Base-by-base conservation (phyloP, 2,113 vertebrate species). In the Bungarus multicinctus region DNA sequence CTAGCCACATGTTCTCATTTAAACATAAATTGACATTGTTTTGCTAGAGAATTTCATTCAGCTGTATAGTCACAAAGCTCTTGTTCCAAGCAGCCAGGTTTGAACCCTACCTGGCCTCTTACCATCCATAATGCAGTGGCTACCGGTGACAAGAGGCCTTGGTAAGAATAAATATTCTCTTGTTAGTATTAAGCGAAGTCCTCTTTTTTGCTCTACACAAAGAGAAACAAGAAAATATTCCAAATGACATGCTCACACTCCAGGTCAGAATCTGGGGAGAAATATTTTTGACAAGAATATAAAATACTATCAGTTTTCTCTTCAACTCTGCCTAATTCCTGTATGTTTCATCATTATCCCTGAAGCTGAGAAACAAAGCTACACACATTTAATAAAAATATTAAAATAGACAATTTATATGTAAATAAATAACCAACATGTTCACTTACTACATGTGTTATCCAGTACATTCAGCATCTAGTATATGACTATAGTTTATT, bases 1-100 rank as follows among this genome's bases (percentile, higher is more conserved):
- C 14, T 81, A 39, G 2, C 14, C 2, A 0, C 54, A 58, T 87
- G 53, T 27, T 86, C 0, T 39, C 89, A 2, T 0, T 4, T 43
- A 87, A 91, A 88, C 74, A 25, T 22, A 25, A 7, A 54, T 93
- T 53, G n/a, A 87, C 5, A 1, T 34, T 74, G 0, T 39, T 95
- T 39, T 95, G 22, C n/a, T 5, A 0, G 39, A 2, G 11, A 9
- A 10, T 64, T 94, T 91, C n/a, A 14, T 30, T 74, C 27, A 50
- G 27, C 23, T 87, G 64, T 23, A 34, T 14, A 34, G 45, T 1
- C 43, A 1, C 6, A 2, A 47, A 10, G 0, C 2, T 25, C 27
- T 53, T 22, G 87, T 69, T 30, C 5, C 43, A 58, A 20, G 30
- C 16, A 53, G 89, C 60, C 69, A n/a, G 50, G 1, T 25, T 52